Evolutionary conservation across 2,797 vertebrate genomes (phyloP).

Genomic region (Sciurus carolinensis): DNA sequence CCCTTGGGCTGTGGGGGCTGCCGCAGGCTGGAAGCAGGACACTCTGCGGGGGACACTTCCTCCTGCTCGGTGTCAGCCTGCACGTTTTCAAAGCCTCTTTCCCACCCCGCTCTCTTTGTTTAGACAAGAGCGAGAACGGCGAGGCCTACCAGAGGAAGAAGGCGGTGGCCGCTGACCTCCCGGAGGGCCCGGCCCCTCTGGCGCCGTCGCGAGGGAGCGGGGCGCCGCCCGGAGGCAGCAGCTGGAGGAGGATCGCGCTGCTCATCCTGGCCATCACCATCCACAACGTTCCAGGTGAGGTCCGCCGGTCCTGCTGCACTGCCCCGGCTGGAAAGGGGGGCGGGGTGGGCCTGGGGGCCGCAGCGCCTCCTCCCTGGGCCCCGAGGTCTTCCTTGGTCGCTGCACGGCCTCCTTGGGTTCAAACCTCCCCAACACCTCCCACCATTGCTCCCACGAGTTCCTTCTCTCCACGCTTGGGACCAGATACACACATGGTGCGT

Average conservation of each 20-base stretch:
- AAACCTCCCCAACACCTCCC: no score
- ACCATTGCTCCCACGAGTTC: no score
- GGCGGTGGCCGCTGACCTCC: slow-evolving; percentile 5
- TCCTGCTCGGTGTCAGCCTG: accelerated
- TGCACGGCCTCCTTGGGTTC: no score
- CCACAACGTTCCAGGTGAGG: slow-evolving; percentile 97
- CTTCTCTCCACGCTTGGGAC: not conserved
- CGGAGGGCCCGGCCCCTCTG: slow-evolving; percentile 72
- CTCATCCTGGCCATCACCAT: slow-evolving; percentile 98
- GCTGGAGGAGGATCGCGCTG: slow-evolving; percentile 95
- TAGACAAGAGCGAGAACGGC: slow-evolving; percentile 96
- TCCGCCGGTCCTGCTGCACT: not conserved
- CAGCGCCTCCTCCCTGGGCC: no score
- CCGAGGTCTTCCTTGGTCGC: no score
- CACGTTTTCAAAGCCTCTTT: accelerated
- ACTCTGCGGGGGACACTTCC: accelerated
- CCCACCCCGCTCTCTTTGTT: not conserved
- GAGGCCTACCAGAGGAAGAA: slow-evolving; percentile 94
- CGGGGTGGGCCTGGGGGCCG: no score
- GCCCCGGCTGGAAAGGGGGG: no score
- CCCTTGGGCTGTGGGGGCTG: accelerated
- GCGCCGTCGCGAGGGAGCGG: slow-evolving; percentile 70
- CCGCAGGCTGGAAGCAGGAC: not conserved
- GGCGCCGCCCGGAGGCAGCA: slow-evolving; percentile 79
- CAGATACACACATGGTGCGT: no score